Conservation (phyloP, 2,797 vertebrate species). For the Heliangelus exortis region DNA sequence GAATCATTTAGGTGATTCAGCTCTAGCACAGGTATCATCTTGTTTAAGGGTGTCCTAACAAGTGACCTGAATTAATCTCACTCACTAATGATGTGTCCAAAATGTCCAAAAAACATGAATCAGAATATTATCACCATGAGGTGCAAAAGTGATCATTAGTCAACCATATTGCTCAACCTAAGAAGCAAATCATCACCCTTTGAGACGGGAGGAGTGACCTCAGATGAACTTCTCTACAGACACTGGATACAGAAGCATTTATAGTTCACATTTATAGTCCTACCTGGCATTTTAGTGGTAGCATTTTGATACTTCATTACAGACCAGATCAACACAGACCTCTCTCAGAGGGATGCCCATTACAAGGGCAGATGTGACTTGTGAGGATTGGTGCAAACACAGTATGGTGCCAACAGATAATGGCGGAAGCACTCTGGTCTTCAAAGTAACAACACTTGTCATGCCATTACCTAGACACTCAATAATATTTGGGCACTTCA, state of each 20-base stretch:
- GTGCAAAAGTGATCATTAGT: neutral
- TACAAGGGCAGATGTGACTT: neutral
- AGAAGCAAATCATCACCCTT: fast-evolving
- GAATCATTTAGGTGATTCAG: neutral
- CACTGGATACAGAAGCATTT: neutral
- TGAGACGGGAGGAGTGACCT: neutral
- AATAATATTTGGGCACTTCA: neutral
- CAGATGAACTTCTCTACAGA: neutral
- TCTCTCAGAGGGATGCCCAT: neutral
- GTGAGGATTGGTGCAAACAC: neutral
- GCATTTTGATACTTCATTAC: neutral
- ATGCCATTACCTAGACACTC: neutral
- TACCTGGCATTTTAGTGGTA: neutral
- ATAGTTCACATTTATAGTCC: neutral
- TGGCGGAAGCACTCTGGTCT: neutral
- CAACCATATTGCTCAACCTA: neutral
- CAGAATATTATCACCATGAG: neutral
- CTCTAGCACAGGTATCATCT: neutral
- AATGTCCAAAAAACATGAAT: neutral
- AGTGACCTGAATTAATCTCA: neutral
- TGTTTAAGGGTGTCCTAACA: neutral
- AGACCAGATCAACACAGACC: neutral
- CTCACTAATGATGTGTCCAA: neutral
- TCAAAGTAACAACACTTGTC: neutral
- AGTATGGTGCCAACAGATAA: neutral